These are phyloP conservation scores for Drepana arcuata DNA, from an alignment of 1,140 invertebrate genomes.

Conservation along the genomic window DNA sequence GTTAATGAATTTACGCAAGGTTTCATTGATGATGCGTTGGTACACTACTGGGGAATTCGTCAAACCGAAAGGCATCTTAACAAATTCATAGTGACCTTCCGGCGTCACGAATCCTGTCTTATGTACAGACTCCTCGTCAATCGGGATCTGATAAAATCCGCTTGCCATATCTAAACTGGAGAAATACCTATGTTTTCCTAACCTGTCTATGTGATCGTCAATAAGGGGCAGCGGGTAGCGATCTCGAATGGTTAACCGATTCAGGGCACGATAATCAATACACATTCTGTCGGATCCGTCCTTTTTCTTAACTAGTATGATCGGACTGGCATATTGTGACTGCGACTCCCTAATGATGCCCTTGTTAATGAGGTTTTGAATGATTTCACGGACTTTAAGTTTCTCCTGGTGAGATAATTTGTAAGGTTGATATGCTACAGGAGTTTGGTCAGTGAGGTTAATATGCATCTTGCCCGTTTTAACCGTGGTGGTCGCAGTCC, in stretches of 20 bases:
- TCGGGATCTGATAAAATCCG: neutral
- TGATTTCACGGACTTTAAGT: neutral
- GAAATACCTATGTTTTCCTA: neutral
- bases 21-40: neutral
- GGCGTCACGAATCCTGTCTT: neutral
- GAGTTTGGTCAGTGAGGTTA: constrained; percentile 1
- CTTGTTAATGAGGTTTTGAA: neutral
- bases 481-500: constrained; percentile 10
- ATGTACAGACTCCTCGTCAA: neutral
- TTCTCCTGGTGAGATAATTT: neutral
- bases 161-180: neutral
- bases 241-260: neutral
- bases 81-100: neutral
- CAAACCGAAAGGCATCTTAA: neutral
- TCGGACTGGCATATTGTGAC: neutral
- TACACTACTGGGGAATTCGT: neutral
- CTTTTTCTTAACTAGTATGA: neutral
- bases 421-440: constrained; percentile 6
- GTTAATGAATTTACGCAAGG: neutral
- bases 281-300: neutral
- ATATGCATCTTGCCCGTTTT: constrained; percentile 10
- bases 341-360: neutral
- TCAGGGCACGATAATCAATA: neutral
- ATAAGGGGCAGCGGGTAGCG: neutral
- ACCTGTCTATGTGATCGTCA: constrained; percentile 5